These are phyloP conservation scores for Portevinia maculata DNA, from an alignment of 2,888 invertebrate genomes.

Conservation along the genomic window DNA sequence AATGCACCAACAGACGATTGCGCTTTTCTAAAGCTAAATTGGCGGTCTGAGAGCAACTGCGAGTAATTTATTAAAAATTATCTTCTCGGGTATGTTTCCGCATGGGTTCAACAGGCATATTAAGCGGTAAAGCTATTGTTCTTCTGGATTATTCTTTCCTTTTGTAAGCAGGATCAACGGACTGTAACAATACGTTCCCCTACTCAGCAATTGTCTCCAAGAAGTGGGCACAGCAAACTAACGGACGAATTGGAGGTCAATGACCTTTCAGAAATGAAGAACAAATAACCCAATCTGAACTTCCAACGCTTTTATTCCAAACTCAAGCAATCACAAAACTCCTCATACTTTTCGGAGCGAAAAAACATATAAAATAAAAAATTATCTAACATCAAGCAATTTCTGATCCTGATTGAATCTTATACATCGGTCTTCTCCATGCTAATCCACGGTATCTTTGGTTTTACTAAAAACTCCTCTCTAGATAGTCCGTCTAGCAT, in stretches of 20 bases:
- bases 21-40: too few species aligned
- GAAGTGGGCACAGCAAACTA: neutral
- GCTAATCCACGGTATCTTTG: constrained; percentile 84
- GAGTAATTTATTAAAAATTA: too few species aligned
- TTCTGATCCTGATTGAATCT: neutral
- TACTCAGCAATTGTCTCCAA: too few species aligned
- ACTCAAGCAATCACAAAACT: constrained; percentile 29
- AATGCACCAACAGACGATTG: too few species aligned
- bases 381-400: neutral
- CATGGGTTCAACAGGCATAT: too few species aligned
- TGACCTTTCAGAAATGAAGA: neutral
- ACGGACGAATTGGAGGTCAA: neutral
- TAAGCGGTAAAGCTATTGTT: too few species aligned
- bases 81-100: too few species aligned
- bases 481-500: constrained; percentile 85
- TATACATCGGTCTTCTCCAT: constrained; percentile 77
- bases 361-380: constrained; percentile 18
- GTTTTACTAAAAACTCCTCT: constrained; percentile 85
- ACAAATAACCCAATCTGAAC: neutral
- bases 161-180: too few species aligned
- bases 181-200: too few species aligned
- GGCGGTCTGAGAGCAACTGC: too few species aligned
- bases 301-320: constrained; percentile 36
- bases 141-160: too few species aligned
- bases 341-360: neutral